Conservation (phyloP, 2,888 invertebrate genomes). For the Epistrophe grossulariae region DNA sequence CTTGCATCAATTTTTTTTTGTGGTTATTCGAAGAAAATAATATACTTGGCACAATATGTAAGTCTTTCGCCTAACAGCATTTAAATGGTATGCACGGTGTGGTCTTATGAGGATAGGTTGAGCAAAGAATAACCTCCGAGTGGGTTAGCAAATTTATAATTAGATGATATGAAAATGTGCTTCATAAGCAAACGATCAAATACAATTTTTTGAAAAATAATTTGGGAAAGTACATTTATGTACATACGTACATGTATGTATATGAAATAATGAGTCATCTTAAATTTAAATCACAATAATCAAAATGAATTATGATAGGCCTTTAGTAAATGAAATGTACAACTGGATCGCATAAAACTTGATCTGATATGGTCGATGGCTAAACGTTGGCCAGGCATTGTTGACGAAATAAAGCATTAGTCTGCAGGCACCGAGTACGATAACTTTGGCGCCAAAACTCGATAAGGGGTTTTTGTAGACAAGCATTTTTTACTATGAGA, state of each 20-base stretch:
- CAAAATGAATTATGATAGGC: too few relatives aligned
- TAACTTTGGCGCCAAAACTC: too few relatives aligned
- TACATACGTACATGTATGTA: not conserved
- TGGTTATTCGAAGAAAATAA: slow-evolving; percentile 61
- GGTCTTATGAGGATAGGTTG: slow-evolving; percentile 60
- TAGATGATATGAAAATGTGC: slow-evolving; percentile 24
- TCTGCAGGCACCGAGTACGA: too few relatives aligned
- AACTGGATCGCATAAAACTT: too few relatives aligned
- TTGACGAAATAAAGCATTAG: too few relatives aligned
- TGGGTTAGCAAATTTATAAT: slow-evolving; percentile 14
- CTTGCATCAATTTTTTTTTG: slow-evolving; percentile 33
- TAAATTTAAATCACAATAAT: too few relatives aligned
- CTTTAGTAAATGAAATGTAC: too few relatives aligned
- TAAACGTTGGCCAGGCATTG: too few relatives aligned
- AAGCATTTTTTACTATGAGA: too few relatives aligned
- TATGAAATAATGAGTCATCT: too few relatives aligned
- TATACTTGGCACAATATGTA: slow-evolving; percentile 41
- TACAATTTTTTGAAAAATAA: not conserved
- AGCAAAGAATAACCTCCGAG: slow-evolving; percentile 30
- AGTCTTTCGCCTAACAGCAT: slow-evolving; percentile 34
- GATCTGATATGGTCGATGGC: too few relatives aligned
- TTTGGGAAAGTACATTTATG: not conserved
- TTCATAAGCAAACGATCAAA: not conserved
- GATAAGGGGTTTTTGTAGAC: too few relatives aligned
- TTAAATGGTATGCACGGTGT: slow-evolving; percentile 60